Conservation (phyloP, 2,888 invertebrate species). For the Ellobium chinense region DNA sequence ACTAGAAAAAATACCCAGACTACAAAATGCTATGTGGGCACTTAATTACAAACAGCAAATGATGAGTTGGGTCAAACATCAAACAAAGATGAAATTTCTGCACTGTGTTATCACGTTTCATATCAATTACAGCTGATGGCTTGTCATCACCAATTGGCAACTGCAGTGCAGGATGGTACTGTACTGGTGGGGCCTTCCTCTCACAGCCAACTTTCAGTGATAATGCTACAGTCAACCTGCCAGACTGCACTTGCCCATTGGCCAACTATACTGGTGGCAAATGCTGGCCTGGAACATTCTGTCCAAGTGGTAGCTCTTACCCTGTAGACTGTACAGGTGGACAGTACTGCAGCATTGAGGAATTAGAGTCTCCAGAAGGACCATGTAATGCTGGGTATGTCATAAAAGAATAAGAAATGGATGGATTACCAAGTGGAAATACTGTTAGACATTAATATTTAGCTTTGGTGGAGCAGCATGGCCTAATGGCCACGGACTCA, state of each 20-base stretch:
- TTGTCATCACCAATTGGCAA: slow-evolving; percentile 67
- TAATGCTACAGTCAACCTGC: slow-evolving; percentile 62
- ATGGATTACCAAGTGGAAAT: too few species aligned
- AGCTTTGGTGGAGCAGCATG: too few species aligned
- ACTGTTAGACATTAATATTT: too few species aligned
- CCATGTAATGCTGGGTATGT: slow-evolving; percentile 69
- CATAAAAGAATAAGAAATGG: too few species aligned
- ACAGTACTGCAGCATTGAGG: slow-evolving; percentile 68
- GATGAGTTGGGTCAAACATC: too few species aligned
- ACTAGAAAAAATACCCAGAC: too few species aligned
- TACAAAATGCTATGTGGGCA: too few species aligned
- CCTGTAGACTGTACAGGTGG: slow-evolving; percentile 73
- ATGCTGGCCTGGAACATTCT: slow-evolving; percentile 76
- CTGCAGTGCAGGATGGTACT: slow-evolving; percentile 76
- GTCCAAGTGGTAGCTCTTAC: slow-evolving; percentile 69
- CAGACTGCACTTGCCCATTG: slow-evolving; percentile 71
- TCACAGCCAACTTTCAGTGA: slow-evolving; percentile 60
- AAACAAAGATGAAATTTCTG: too few species aligned
- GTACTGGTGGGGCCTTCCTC: slow-evolving; percentile 71
- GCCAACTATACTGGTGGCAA: slow-evolving; percentile 74
- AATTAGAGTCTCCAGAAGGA: slow-evolving; percentile 67
- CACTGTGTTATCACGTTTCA: too few species aligned
- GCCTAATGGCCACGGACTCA: too few species aligned
- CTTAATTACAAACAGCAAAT: too few species aligned
- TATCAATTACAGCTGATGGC: slow-evolving; percentile 68